Percentiles rank a stretch among this genome's conserved stretches.
These are phyloP conservation scores for Diplolepis rosae DNA, from an alignment of 2,888 invertebrate genomes.

Conservation along the genomic window DNA sequence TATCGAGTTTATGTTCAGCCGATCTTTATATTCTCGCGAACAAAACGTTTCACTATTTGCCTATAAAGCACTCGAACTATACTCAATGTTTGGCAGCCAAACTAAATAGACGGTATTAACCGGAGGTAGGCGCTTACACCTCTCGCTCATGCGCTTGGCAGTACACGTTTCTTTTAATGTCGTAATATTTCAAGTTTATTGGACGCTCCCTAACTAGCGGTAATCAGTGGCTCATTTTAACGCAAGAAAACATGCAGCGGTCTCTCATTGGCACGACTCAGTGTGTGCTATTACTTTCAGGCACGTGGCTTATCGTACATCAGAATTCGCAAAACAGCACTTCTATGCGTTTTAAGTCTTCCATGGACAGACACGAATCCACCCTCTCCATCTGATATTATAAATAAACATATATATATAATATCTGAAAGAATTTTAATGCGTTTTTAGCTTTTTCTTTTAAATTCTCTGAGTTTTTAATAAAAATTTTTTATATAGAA, in stretches of 20 bases:
- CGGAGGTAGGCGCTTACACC: not conserved
- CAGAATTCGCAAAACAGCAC: constrained; percentile 46
- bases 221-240: constrained; percentile 57
- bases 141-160: constrained; percentile 13
- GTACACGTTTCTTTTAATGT: constrained; percentile 57
- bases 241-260: constrained; percentile 17
- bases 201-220: constrained; percentile 59
- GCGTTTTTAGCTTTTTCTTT: not conserved
- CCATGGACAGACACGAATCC: constrained; percentile 33
- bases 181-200: constrained; percentile 62
- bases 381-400: constrained; percentile 40
- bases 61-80: constrained; percentile 10
- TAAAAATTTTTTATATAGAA: too few relatives aligned
- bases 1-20: not conserved
- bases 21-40: constrained; percentile 1
- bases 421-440: constrained; percentile 29
- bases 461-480: too few relatives aligned
- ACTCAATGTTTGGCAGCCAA: constrained; percentile 18
- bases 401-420: too few relatives aligned
- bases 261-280: constrained; percentile 32
- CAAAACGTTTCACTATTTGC: constrained; percentile 20
- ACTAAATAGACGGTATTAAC: constrained; percentile 21
- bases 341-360: constrained; percentile 32
- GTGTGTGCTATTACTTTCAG: constrained; percentile 43
- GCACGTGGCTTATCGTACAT: constrained; percentile 47